Percentiles rank a stretch among this genome's conserved stretches.
Conservation (phyloP, 1,140 invertebrate genomes). For the Danaus plexippus region DNA sequence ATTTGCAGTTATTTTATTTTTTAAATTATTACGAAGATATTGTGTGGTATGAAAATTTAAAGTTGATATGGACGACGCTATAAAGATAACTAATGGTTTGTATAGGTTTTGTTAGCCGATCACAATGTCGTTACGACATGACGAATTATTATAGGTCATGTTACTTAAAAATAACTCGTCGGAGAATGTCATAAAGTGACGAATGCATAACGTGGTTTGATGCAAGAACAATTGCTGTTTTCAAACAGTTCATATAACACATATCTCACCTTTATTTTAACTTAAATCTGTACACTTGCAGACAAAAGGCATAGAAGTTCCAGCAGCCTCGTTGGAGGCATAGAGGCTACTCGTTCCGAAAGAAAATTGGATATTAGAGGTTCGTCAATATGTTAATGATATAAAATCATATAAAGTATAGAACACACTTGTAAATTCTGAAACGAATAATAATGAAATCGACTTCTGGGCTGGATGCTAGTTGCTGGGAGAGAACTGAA, state of each 20-base stretch:
- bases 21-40: conserved; percentile 41
- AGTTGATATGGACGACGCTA: conserved; percentile 56
- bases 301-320: conserved; percentile 60
- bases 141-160: no score
- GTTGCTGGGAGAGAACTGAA: no score
- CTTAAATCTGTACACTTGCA: conserved; percentile 16
- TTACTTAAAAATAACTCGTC: no score
- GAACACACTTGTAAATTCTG: neutral
- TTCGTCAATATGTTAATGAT: conserved; percentile 12
- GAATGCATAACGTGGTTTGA: no score
- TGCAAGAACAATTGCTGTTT: no score
- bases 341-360: conserved; percentile 49
- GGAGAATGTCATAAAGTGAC: no score
- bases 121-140: no score
- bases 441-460: neutral
- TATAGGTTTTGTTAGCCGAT: conserved; percentile 2
- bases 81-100: conserved; percentile 50
- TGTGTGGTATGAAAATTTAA: conserved; percentile 55
- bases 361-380: conserved; percentile 48
- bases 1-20: conserved; percentile 30
- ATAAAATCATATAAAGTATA: neutral
- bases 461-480: no score
- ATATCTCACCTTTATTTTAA: no score
- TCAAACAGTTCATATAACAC: no score
- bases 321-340: conserved; percentile 44